Conservation (phyloP, 2,797 vertebrate species). For the Erethizon dorsatum region DNA sequence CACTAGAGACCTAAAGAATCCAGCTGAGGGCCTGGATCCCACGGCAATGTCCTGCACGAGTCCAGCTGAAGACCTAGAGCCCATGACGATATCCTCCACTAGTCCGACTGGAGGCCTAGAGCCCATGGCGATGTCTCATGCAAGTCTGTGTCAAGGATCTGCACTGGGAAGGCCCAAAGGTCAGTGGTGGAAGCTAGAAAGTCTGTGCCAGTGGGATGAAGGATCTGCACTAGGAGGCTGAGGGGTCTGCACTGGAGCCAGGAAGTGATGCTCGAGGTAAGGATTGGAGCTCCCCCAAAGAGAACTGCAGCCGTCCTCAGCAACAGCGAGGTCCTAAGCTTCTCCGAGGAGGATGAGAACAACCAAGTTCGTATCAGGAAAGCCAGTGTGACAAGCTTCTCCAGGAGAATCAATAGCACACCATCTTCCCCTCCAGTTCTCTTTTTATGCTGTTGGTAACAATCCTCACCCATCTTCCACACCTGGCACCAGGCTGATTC, state of each 20-base stretch:
- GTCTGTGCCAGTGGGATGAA: neutral
- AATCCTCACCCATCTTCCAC: neutral
- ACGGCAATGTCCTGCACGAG: neutral
- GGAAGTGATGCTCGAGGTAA: neutral
- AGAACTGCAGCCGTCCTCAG: neutral
- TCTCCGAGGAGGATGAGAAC: neutral
- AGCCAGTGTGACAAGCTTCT: neutral
- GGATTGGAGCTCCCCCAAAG: neutral
- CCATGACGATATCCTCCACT: neutral
- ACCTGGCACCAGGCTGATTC: too few relatives aligned
- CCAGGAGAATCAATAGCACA: neutral
- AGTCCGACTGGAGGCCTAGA: neutral
- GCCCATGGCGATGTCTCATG: too few relatives aligned
- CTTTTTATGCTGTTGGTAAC: neutral
- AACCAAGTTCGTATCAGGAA: neutral
- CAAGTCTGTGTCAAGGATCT: neutral
- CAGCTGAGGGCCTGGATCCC: neutral
- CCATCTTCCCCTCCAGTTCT: neutral
- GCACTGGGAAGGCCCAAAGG: neutral
- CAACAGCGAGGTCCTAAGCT: too few relatives aligned
- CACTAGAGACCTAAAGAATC: neutral
- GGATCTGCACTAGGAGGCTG: too few relatives aligned
- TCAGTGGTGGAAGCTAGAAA: neutral
- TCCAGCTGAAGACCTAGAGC: neutral
- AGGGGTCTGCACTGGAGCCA: neutral